Base-by-base conservation (phyloP, 2,888 invertebrate genomes). In the Cheiracanthium punctorium region DNA sequence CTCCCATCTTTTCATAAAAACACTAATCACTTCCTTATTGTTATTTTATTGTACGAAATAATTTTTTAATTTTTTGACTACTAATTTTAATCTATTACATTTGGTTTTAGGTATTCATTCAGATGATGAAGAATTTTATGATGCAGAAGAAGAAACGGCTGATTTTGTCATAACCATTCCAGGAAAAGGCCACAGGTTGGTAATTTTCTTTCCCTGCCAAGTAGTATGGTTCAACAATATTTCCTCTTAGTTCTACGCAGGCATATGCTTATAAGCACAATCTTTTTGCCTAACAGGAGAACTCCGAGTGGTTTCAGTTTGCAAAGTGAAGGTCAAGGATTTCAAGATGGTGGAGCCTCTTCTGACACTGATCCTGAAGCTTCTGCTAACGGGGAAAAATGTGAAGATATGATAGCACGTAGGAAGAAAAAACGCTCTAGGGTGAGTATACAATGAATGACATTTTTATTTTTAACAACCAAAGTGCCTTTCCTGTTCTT, bases 91-190 rank as follows among this genome's bases (percentile, higher is more conserved):
- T n/a, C n/a, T n/a, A n/a, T n/a, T n/a, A n/a, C n/a, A n/a, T n/a
- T n/a, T n/a, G n/a, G n/a, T n/a, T n/a, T n/a, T 88, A 88, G 89
- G 88, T 73, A 92, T 92, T 28, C 93, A 93, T 89, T 93, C 93
- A 12, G 94, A 94, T 90, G 94, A 94, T 88, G 94, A 94, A 74
- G 93, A 93, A 89, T 94, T 94, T 91, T 94, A 94, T 90, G 94
- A 94, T 91, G 94, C 94, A 1, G 92, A 93, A 89, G 94, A 92
- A 89, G 90, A 91, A 37, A 87, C 88, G 24, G 87, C 89, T 32
- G 91, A 91, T 76, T 91, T 91, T 89, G 90, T 91, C 14, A 90
- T 92, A 2, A 91, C 91, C 77, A 90, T 92, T 79, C 91, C 91
- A 29, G 88, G 89, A 37, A 90, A 90, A 88, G 88, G 88, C 90